phyloP scores from a whole-genome alignment of 2,113 vertebrate species.

The Leptosomus discolor region DNA sequence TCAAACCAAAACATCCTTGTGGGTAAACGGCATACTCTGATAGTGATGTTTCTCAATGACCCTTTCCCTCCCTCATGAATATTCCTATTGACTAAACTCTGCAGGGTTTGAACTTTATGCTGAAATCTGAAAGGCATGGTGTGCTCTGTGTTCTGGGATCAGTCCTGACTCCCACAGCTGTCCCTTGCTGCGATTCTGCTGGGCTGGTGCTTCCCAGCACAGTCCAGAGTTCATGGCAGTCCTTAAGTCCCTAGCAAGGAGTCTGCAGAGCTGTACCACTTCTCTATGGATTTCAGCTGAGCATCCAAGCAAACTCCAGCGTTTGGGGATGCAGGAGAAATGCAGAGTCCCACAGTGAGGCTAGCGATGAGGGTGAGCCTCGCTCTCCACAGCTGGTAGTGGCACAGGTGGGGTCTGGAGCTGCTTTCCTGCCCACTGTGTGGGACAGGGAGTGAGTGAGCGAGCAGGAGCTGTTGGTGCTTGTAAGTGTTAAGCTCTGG shows the following conservation, averaged over 20 bases:
- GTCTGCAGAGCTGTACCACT: background rate
- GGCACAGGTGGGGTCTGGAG: background rate
- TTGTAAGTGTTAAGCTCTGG: background rate
- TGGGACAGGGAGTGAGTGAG: background rate
- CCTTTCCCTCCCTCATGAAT: background rate
- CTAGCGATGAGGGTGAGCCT: background rate
- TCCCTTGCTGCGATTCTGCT: background rate
- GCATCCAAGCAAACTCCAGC: rapidly evolving
- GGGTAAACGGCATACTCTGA: background rate
- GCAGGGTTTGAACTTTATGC: background rate
- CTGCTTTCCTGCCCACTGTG: background rate
- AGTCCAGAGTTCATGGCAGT: background rate
- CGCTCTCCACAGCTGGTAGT: background rate
- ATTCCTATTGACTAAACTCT: background rate
- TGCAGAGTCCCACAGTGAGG: background rate
- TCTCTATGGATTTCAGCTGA: background rate
- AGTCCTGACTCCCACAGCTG: background rate
- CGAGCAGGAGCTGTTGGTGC: background rate
- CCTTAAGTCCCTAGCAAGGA: background rate
- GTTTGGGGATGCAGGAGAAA: background rate
- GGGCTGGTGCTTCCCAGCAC: background rate
- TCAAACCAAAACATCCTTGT: background rate
- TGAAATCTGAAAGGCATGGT: background rate
- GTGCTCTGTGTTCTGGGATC: background rate
- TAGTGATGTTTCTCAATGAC: background rate